Percentiles rank a stretch among this genome's conserved stretches.
Conservation (phyloP, 2,797 vertebrate genomes). For the Holocentrus rufus region DNA sequence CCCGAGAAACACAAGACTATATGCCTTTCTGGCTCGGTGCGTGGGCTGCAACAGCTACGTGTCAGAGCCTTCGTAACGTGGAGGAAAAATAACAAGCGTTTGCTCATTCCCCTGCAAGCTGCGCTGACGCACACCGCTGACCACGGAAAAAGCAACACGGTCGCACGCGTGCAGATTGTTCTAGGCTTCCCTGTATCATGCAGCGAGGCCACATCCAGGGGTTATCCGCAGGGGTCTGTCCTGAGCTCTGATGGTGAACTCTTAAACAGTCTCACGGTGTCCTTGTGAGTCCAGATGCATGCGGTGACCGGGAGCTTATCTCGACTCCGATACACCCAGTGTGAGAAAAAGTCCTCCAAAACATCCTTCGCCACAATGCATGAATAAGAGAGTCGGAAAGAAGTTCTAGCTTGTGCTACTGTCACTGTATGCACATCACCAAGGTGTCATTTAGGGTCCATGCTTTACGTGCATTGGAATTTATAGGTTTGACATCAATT, state of each 20-base stretch:
- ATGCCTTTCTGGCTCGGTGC: conserved; percentile 20
- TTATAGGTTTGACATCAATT: too few species aligned
- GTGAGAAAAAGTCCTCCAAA: conserved; percentile 45
- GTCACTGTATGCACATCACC: not conserved
- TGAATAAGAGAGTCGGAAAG: not conserved
- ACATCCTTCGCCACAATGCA: conserved; percentile 18
- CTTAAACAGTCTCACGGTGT: conserved; percentile 46
- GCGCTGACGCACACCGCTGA: conserved; percentile 50
- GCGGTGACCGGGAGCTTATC: conserved; percentile 47
- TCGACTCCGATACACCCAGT: conserved; percentile 20
- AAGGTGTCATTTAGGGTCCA: not conserved
- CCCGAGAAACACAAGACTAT: conserved; percentile 21
- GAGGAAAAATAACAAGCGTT: conserved; percentile 53
- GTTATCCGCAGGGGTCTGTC: conserved; percentile 47
- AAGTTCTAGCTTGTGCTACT: not conserved
- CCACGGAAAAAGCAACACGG: conserved; percentile 45
- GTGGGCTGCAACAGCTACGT: conserved; percentile 46
- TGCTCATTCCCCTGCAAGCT: conserved; percentile 38
- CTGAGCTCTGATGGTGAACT: conserved; percentile 30
- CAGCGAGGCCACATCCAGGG: conserved; percentile 39
- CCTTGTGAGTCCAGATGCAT: conserved; percentile 64
- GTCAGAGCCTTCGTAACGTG: conserved; percentile 42
- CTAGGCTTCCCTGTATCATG: conserved; percentile 17
- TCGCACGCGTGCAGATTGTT: conserved; percentile 36
- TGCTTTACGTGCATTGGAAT: not conserved